A percentile compares a stretch with the other conserved stretches of the same genome.
Conservation (phyloP, 2,888 invertebrate genomes). For the Ctenicera cuprea region DNA sequence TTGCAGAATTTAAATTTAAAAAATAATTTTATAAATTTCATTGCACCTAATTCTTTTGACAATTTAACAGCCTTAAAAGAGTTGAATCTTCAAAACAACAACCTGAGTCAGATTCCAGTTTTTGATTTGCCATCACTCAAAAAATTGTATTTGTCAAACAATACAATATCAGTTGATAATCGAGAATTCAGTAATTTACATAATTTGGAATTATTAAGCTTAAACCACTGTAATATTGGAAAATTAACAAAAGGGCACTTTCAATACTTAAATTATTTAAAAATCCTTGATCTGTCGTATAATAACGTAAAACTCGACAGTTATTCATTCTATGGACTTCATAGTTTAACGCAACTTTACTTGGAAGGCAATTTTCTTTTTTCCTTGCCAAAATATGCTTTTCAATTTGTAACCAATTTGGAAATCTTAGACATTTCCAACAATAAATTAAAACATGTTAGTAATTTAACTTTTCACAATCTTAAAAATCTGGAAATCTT, state of each 20-base stretch:
- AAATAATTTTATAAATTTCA: slow-evolving; percentile 40
- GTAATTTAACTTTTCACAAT: slow-evolving; percentile 59
- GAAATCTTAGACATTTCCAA: slow-evolving; percentile 59
- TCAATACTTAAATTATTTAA: slow-evolving; percentile 57
- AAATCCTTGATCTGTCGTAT: slow-evolving; percentile 61
- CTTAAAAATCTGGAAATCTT: slow-evolving; percentile 61
- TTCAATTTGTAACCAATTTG: slow-evolving; percentile 58
- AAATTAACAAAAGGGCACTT: slow-evolving; percentile 30
- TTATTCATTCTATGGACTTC: slow-evolving; percentile 49
- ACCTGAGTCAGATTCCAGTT: slow-evolving; percentile 55
- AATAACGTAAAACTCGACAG: slow-evolving; percentile 54
- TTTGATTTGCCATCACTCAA: slow-evolving; percentile 54
- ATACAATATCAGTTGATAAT: slow-evolving; percentile 54
- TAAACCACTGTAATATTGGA: slow-evolving; percentile 24
- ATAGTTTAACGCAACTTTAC: slow-evolving; percentile 57
- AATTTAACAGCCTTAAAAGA: slow-evolving; percentile 53
- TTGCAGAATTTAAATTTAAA: slow-evolving; percentile 46
- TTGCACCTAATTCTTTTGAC: slow-evolving; percentile 8
- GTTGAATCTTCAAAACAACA: slow-evolving; percentile 61
- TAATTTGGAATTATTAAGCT: slow-evolving; percentile 8
- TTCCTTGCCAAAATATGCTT: slow-evolving; percentile 54
- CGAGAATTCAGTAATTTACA: slow-evolving; percentile 2
- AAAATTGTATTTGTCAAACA: slow-evolving; percentile 59
- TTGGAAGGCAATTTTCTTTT: slow-evolving; percentile 61
- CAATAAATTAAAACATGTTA: slow-evolving; percentile 61